Conservation (phyloP, 2,113 vertebrate genomes). For the Clinocottus analis region DNA sequence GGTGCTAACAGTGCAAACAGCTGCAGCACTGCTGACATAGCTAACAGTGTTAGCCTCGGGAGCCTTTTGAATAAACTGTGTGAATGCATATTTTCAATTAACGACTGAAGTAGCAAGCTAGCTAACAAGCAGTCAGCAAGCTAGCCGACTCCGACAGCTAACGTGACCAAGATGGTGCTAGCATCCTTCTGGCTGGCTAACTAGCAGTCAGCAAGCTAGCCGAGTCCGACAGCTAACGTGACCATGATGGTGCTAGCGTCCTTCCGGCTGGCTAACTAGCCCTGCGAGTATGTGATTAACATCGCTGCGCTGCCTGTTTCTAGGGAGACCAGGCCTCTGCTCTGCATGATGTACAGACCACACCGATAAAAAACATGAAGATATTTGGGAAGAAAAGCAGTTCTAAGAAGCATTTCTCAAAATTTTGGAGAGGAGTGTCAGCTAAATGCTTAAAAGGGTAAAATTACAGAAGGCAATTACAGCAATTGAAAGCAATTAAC, state of each 20-base stretch:
- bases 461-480: constrained; percentile 55
- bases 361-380: background rate
- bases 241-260: too few relatives aligned
- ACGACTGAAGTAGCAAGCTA: background rate
- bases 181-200: background rate
- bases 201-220: background rate
- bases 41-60: too few relatives aligned
- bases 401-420: too few relatives aligned
- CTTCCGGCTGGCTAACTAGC: background rate
- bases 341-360: background rate
- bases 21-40: background rate
- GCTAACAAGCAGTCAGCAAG: too few relatives aligned
- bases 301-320: background rate
- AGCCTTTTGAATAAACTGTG: too few relatives aligned
- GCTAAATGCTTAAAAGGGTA: constrained; percentile 48
- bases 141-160: too few relatives aligned
- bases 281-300: background rate
- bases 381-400: too few relatives aligned
- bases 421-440: background rate
- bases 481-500: constrained; percentile 64
- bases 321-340: background rate
- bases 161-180: too few relatives aligned
- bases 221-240: background rate
- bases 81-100: background rate
- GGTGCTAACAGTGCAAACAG: too few relatives aligned